These are phyloP conservation scores for Microlaimidae sp. DNA, from an alignment of 2,888 invertebrate species.

Conservation along the genomic window DNA sequence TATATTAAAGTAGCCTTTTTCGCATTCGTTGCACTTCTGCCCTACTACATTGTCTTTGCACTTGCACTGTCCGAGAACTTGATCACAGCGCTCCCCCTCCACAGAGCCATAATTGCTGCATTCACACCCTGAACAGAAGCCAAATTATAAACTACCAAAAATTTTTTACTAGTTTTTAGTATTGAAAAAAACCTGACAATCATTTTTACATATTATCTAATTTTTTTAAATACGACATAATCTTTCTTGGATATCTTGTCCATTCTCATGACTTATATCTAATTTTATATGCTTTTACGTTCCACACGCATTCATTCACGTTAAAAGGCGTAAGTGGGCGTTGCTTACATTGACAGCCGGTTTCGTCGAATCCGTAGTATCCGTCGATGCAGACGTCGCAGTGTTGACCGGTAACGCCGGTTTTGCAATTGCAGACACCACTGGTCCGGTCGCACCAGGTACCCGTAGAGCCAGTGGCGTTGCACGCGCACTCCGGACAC, in stretches of 20 bases:
- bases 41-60: slow-evolving; percentile 38
- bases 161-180: no score
- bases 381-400: slow-evolving; percentile 36
- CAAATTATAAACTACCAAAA: slow-evolving; percentile 1
- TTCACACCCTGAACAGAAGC: slow-evolving; percentile 23
- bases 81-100: slow-evolving; percentile 31
- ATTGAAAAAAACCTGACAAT: no score
- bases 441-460: slow-evolving; percentile 31
- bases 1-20: slow-evolving; percentile 35
- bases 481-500: slow-evolving; percentile 54
- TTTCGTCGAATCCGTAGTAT: slow-evolving; percentile 32
- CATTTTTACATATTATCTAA: no score
- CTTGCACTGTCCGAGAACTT: slow-evolving; percentile 37
- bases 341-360: slow-evolving; percentile 29
- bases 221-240: no score
- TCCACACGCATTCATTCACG: no score
- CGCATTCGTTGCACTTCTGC: slow-evolving; percentile 36
- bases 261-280: no score
- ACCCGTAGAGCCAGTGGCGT: slow-evolving; percentile 31
- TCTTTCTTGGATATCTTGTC: no score
- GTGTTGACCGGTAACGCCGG: slow-evolving; percentile 37
- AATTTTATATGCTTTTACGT: no score
- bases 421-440: slow-evolving; percentile 40
- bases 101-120: slow-evolving; percentile 29
- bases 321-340: no score